Percentiles rank a stretch among this genome's conserved stretches.
Conservation (phyloP, 30 jellyfish, hydroid and myxozoan species). For the Pelagia noctiluca region DNA sequence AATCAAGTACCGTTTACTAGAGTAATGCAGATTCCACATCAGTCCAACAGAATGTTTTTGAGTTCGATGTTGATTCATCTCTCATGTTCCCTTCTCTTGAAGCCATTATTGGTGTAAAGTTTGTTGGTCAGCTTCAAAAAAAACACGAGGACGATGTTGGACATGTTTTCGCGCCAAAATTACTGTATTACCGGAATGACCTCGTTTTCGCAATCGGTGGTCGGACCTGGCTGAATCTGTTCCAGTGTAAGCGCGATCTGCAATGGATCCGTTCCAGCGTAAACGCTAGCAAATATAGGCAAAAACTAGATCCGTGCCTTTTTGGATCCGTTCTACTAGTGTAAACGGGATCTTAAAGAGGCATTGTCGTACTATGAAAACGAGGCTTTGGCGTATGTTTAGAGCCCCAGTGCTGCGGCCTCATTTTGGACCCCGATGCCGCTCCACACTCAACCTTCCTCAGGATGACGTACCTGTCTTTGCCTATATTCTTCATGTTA, state of each 20-base stretch:
- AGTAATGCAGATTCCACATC: background rate
- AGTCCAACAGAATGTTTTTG: background rate
- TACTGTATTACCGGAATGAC: constrained; percentile 1
- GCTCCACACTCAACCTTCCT: too few species aligned
- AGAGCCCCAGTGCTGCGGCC: too few species aligned
- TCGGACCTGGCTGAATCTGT: constrained; percentile 29
- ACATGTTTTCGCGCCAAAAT: constrained; percentile 25
- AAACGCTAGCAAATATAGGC: too few species aligned
- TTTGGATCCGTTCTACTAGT: background rate
- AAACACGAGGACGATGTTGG: constrained; percentile 30
- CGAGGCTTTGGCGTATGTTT: too few species aligned
- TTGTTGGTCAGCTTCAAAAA: constrained; percentile 4
- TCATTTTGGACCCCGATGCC: too few species aligned
- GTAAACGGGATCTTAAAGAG: too few species aligned
- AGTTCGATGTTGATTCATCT: constrained; percentile 15
- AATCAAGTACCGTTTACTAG: too few species aligned
- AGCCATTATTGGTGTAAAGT: constrained; percentile 18
- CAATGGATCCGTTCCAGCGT: too few species aligned
- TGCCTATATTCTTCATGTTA: too few species aligned
- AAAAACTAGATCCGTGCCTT: background rate
- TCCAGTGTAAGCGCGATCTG: too few species aligned
- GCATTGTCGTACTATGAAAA: too few species aligned
- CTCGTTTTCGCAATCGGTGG: constrained; percentile 38
- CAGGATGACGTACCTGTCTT: too few species aligned
- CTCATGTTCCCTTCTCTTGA: constrained; percentile 29